A percentile compares a stretch with the other conserved stretches of the same genome.
phyloP scores from a whole-genome alignment of 2,113 vertebrate genomes.

The Oreotragus oreotragus region DNA sequence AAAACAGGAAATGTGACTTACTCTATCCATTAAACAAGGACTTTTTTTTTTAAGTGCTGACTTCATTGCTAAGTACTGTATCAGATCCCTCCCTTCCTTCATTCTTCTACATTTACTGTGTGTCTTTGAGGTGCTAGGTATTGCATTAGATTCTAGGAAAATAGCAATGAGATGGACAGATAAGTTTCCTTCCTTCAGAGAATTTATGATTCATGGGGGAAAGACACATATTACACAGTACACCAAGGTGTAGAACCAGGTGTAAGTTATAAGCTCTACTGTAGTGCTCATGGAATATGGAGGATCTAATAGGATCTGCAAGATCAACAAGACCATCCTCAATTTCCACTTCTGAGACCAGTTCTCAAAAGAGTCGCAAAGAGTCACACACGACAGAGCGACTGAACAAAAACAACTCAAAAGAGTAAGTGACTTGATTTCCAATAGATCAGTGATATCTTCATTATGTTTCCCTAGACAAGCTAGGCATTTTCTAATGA shows the following conservation, averaged over 20 bases:
- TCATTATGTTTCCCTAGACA: not conserved
- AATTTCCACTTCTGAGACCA: not conserved
- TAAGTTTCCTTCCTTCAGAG: not conserved
- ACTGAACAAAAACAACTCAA: not conserved
- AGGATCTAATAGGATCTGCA: not conserved
- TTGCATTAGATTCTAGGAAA: not conserved
- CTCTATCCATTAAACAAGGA: not conserved
- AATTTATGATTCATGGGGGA: not conserved
- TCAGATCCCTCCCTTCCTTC: not conserved
- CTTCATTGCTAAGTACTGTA: not conserved
- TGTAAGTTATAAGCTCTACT: not conserved
- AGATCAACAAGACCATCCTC: not conserved
- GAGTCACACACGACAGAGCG: not conserved
- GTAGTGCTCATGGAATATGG: not conserved
- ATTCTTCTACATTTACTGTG: not conserved
- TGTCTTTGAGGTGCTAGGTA: not conserved
- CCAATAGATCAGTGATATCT: not conserved
- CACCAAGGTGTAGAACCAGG: not conserved
- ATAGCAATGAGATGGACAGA: not conserved
- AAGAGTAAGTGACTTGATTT: not conserved
- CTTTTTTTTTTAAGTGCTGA: not conserved
- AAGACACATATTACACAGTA: not conserved
- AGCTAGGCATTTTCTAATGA: not conserved
- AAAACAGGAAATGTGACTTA: conserved; percentile 60
- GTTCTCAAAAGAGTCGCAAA: not conserved